Percentiles rank a stretch among this genome's conserved stretches.
Evolutionary conservation across 2,113 vertebrate species (phyloP).

Genomic region (Porphyrio hochstetteri): DNA sequence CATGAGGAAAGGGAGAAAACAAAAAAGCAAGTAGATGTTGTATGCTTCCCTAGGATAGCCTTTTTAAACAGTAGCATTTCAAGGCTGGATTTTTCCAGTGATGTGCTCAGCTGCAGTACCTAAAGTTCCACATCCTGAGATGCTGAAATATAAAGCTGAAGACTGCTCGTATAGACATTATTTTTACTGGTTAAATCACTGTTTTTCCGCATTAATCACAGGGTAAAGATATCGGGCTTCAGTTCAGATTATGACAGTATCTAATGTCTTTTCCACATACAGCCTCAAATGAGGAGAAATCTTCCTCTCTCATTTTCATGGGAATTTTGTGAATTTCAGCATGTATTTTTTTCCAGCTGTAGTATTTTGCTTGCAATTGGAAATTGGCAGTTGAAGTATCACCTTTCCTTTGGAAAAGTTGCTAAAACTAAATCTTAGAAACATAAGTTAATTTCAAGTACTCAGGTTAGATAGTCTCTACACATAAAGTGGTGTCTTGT

Average conservation of each 20-base stretch:
- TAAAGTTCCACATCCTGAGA: slow-evolving; percentile 48
- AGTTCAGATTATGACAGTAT: slow-evolving; percentile 75
- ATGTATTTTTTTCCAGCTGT: slow-evolving; percentile 79
- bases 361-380: slow-evolving; percentile 73
- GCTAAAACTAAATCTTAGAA: slow-evolving; percentile 55
- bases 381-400: slow-evolving; percentile 73
- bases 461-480: background rate
- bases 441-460: slow-evolving; percentile 28
- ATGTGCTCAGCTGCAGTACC: slow-evolving; percentile 22
- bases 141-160: slow-evolving; percentile 58
- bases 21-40: background rate
- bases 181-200: slow-evolving; percentile 71
- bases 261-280: slow-evolving; percentile 81
- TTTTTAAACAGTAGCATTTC: slow-evolving; percentile 6
- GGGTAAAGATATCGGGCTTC: slow-evolving; percentile 79
- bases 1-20: background rate
- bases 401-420: slow-evolving; percentile 74
- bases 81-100: slow-evolving; percentile 45
- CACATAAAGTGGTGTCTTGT: background rate
- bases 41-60: background rate
- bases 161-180: slow-evolving; percentile 53
- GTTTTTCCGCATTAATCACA: slow-evolving; percentile 80
- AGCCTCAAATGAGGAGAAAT: slow-evolving; percentile 62
- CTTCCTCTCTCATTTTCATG: slow-evolving; percentile 74
- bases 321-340: slow-evolving; percentile 76